These are phyloP conservation scores for Simalia tracyae DNA, from an alignment of 2,797 vertebrate species.

Conservation along the genomic window DNA sequence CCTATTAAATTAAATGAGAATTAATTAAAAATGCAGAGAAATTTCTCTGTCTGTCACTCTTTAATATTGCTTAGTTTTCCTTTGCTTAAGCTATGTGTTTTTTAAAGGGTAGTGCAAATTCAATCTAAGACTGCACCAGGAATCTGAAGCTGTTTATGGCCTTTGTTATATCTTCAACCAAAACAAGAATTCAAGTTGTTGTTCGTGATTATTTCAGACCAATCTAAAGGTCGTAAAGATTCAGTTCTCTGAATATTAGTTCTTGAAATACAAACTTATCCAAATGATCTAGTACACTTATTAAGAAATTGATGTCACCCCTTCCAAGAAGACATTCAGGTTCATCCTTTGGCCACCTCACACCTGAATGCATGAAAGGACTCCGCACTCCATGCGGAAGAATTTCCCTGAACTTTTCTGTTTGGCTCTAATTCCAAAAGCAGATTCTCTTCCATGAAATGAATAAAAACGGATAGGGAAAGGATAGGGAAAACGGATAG, in stretches of 20 bases:
- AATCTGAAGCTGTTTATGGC: not conserved
- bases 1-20: not conserved
- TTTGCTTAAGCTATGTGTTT: not conserved
- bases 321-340: not conserved
- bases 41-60: not conserved
- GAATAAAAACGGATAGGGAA: not conserved
- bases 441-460: not conserved
- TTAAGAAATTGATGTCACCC: not conserved
- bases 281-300: not conserved
- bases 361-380: not conserved
- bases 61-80: not conserved
- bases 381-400: not conserved
- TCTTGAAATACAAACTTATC: not conserved
- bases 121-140: not conserved
- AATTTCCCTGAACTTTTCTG: not conserved
- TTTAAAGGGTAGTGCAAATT: not conserved
- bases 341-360: not conserved
- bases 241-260: not conserved
- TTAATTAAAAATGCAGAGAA: not conserved
- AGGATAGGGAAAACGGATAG: not conserved
- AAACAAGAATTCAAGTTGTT: not conserved
- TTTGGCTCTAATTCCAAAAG: not conserved
- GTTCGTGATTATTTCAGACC: not conserved
- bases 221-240: not conserved
- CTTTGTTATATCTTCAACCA: not conserved